These are phyloP conservation scores for Drosophila acutilabella DNA, from an alignment of 2,888 invertebrate species.

Conservation along the genomic window DNA sequence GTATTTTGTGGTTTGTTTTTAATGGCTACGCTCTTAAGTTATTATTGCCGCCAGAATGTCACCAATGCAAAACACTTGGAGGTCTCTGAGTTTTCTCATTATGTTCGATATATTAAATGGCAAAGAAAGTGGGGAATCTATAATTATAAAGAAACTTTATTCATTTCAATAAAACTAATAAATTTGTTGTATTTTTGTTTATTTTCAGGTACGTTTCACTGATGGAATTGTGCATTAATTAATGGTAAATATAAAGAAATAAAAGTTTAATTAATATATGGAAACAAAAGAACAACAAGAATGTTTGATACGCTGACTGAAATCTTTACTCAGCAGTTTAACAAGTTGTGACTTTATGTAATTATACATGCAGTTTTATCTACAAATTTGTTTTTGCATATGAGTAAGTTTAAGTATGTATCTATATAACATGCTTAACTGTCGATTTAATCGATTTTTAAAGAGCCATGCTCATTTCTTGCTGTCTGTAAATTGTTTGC, in stretches of 20 bases:
- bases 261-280: background rate
- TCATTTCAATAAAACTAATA: slow-evolving; percentile 18
- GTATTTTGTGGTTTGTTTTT: slow-evolving; percentile 64
- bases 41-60: slow-evolving; percentile 56
- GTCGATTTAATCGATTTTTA: slow-evolving; percentile 35
- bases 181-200: slow-evolving; percentile 3
- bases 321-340: background rate
- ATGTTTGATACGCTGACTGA: background rate
- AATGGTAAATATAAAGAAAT: background rate
- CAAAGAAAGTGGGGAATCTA: background rate
- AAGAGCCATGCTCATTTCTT: slow-evolving; percentile 13
- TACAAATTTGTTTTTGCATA: background rate
- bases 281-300: background rate
- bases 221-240: background rate
- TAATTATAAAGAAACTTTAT: background rate
- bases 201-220: slow-evolving; percentile 56
- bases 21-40: slow-evolving; percentile 26
- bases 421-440: background rate
- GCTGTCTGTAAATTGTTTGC: slow-evolving; percentile 6
- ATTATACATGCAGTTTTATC: background rate
- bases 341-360: background rate
- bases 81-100: slow-evolving; percentile 1
- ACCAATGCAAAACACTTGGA: slow-evolving; percentile 29
- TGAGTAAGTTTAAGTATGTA: background rate
- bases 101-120: slow-evolving; percentile 3